Evolutionary conservation across 2,113 vertebrate genomes (phyloP).

Genomic region (Dendropsophus ebraccatus): DNA sequence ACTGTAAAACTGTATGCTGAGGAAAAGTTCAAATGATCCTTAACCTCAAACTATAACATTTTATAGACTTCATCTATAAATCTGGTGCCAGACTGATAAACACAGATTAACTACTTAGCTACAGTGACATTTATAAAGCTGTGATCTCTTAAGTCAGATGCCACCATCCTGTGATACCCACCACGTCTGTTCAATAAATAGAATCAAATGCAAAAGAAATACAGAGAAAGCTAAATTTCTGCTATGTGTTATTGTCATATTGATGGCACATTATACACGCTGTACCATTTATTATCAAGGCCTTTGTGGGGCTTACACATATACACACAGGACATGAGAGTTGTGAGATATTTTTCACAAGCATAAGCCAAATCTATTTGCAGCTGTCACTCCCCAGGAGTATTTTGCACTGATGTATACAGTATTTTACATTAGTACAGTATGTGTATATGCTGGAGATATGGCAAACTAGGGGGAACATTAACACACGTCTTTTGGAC

Average conservation of each 20-base stretch:
- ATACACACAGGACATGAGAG: too few relatives aligned
- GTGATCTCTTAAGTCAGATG: constrained; percentile 7
- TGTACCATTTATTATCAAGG: background rate
- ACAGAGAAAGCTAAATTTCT: background rate
- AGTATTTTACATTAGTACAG: too few relatives aligned
- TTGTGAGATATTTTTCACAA: too few relatives aligned
- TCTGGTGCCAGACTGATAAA: constrained; percentile 29
- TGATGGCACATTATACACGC: background rate
- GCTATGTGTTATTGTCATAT: background rate
- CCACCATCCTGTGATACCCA: constrained; percentile 15
- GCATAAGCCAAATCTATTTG: too few relatives aligned
- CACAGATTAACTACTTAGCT: constrained; percentile 32
- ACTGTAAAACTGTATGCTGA: constrained; percentile 20
- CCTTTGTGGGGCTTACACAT: too few relatives aligned
- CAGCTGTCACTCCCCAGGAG: too few relatives aligned
- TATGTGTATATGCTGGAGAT: too few relatives aligned
- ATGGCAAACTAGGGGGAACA: too few relatives aligned
- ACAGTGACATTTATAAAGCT: constrained; percentile 20
- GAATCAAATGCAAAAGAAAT: background rate
- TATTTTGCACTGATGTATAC: too few relatives aligned
- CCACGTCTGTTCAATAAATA: background rate
- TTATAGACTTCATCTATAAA: constrained; percentile 35
- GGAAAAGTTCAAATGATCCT: constrained; percentile 37
- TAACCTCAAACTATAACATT: constrained; percentile 39
- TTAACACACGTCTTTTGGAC: too few relatives aligned